Conservation (phyloP, 1,140 invertebrate genomes). For the Orussus abietinus region DNA sequence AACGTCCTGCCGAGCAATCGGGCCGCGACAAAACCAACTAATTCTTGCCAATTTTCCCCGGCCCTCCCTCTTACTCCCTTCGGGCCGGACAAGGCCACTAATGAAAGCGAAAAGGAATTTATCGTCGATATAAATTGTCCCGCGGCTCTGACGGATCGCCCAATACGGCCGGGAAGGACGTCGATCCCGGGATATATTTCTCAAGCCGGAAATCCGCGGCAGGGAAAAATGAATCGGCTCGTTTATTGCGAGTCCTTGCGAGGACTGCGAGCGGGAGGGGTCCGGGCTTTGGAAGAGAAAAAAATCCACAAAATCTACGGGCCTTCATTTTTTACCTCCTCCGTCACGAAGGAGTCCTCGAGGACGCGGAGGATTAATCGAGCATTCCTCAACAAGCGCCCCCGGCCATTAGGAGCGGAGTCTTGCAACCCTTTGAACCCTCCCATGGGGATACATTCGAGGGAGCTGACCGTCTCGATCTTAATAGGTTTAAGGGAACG, state of each 20-base stretch:
- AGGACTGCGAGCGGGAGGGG: not conserved
- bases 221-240: conserved; percentile 10
- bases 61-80: conserved; percentile 11
- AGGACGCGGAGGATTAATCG: too few species aligned
- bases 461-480: too few species aligned
- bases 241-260: conserved; percentile 20
- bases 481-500: too few species aligned
- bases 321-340: too few species aligned
- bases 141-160: conserved; percentile 29
- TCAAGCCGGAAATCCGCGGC: conserved; percentile 5
- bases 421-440: too few species aligned
- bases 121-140: conserved; percentile 46
- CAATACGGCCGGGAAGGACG: conserved; percentile 24
- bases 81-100: conserved; percentile 31
- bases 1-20: conserved; percentile 1
- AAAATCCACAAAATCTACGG: too few species aligned
- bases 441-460: too few species aligned
- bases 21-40: not conserved
- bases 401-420: too few species aligned
- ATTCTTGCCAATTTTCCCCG: conserved; percentile 17
- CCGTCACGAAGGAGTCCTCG: too few species aligned
- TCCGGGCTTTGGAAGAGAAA: not conserved
- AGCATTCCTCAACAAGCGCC: too few species aligned
- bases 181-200: conserved; percentile 19
- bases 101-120: conserved; percentile 51